phyloP scores from a whole-genome alignment of 2,888 invertebrate species.

The Drosophila mettleri region DNA sequence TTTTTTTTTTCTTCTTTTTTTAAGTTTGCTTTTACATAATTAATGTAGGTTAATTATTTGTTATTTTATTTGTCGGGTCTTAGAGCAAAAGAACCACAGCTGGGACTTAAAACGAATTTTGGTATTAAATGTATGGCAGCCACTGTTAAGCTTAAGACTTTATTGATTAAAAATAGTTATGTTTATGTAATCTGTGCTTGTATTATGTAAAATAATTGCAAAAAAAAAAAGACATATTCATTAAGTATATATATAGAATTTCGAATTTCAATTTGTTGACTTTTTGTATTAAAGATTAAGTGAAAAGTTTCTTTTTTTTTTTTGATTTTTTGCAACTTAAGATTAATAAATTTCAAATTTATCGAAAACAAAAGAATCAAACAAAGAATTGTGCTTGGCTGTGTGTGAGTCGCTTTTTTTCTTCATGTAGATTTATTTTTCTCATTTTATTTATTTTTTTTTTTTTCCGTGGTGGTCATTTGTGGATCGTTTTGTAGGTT shows the following conservation, averaged over 20 bases:
- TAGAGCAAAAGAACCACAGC: constrained; percentile 27
- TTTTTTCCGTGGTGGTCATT: constrained; percentile 14
- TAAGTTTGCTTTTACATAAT: constrained; percentile 52
- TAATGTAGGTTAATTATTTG: constrained; percentile 60
- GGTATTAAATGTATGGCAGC: constrained; percentile 70
- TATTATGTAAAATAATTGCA: constrained; percentile 14
- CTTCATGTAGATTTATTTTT: neutral
- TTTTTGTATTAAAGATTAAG: constrained; percentile 19
- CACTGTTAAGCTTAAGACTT: constrained; percentile 51
- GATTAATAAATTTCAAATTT: constrained; percentile 40
- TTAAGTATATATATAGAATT: constrained; percentile 7
- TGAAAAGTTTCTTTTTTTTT: constrained; percentile 24
- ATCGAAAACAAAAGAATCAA: constrained; percentile 14
- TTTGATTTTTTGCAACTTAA: constrained; percentile 37
- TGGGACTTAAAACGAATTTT: constrained; percentile 54
- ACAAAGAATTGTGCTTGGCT: constrained; percentile 20
- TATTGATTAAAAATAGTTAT: constrained; percentile 28
- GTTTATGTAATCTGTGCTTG: constrained; percentile 24
- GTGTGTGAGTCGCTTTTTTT: constrained; percentile 23
- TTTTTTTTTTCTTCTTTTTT: constrained; percentile 27
- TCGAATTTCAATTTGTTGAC: constrained; percentile 1
- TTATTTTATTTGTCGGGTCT: constrained; percentile 53
- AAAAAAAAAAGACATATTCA: constrained; percentile 2
- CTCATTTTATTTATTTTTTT: too few species aligned
- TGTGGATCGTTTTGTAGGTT: constrained; percentile 18